Conservation (phyloP, 2,888 invertebrate species). For the Parapristionchus giblindavisi region DNA sequence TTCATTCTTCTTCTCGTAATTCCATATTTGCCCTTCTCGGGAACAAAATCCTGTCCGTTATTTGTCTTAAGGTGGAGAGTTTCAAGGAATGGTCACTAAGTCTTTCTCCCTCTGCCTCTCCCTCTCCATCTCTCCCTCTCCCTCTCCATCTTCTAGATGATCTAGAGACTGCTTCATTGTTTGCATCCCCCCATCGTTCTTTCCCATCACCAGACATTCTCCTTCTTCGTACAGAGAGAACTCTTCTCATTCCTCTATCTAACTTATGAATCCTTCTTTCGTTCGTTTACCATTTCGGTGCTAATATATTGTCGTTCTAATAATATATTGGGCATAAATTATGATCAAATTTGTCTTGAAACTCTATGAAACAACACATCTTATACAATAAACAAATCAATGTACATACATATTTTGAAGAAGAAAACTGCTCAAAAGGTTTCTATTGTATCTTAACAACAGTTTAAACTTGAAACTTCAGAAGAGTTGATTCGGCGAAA, state of each 20-base stretch:
- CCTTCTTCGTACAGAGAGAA: constrained; percentile 15
- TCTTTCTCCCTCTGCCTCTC: constrained; percentile 14
- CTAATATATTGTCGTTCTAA: constrained; percentile 29
- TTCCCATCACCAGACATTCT: background rate
- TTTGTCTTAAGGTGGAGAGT: constrained; percentile 5
- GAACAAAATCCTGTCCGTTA: constrained; percentile 1
- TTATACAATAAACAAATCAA: no score
- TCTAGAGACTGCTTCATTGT: no score
- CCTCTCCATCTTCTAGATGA: no score
- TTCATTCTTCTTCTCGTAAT: background rate
- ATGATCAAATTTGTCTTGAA: constrained; percentile 1
- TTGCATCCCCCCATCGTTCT: no score
- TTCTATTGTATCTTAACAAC: no score
- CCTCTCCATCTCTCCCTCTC: no score
- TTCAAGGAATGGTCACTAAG: constrained; percentile 11
- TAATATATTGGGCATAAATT: constrained; percentile 35
- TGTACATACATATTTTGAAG: no score
- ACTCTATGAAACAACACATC: no score
- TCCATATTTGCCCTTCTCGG: constrained; percentile 16
- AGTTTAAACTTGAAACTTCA: no score
- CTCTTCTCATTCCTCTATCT: background rate
- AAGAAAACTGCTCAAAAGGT: no score
- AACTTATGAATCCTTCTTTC: constrained; percentile 22
- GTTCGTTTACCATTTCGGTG: constrained; percentile 12
- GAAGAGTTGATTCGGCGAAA: no score